phyloP scores from a whole-genome alignment of 2,888 invertebrate genomes.

The Escarpia spicata region DNA sequence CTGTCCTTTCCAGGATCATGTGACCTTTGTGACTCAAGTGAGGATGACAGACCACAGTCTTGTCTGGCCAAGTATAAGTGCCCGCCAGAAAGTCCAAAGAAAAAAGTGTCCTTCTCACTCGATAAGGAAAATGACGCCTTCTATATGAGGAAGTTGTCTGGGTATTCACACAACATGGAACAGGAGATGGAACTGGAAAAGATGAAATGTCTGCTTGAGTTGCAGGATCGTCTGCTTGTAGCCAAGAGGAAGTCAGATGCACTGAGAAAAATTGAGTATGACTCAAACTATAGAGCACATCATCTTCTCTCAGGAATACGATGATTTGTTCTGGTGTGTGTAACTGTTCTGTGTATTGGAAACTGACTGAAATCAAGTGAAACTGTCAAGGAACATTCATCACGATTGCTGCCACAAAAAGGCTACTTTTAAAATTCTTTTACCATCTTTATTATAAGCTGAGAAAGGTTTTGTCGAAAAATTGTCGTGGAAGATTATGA shows the following conservation, averaged over 20 bases:
- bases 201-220: neutral
- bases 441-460: neutral
- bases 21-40: neutral
- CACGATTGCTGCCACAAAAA: neutral
- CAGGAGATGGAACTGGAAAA: constrained; percentile 16
- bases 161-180: neutral
- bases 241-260: neutral
- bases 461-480: neutral
- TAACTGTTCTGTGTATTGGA: neutral
- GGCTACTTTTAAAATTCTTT: neutral
- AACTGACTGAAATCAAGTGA: neutral
- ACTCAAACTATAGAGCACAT: neutral
- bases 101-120: neutral
- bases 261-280: neutral
- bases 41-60: neutral
- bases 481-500: neutral
- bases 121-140: neutral
- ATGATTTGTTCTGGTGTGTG: neutral
- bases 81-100: neutral
- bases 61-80: neutral
- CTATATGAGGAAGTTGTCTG: neutral
- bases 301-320: neutral
- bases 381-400: neutral
- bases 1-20: neutral
- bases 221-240: neutral